Evolutionary conservation across 2,113 vertebrate genomes (phyloP).

Genomic region (Onychostruthus taczanowskii): DNA sequence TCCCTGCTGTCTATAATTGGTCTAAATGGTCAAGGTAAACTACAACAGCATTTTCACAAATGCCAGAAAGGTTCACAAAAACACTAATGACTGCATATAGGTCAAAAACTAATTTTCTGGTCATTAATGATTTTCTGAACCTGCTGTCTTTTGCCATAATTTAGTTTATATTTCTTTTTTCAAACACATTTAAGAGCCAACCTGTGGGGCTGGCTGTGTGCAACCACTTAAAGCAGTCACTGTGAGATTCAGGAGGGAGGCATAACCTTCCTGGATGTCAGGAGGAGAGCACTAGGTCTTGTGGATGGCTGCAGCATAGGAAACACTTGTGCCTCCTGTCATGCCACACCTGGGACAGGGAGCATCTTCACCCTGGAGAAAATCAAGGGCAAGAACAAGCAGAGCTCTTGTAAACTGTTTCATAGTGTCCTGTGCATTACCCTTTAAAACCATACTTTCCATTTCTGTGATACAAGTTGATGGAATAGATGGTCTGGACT

Average conservation of each 20-base stretch:
- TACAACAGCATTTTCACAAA: constrained; percentile 62
- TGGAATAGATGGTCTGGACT: neutral
- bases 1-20: constrained; percentile 68
- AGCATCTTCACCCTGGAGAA: neutral
- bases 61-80: constrained; percentile 72
- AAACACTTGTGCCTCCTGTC: neutral
- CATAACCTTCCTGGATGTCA: neutral
- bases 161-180: constrained; percentile 37
- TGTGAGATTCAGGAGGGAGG: neutral
- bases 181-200: constrained; percentile 2
- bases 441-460: neutral
- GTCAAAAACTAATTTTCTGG: constrained; percentile 75
- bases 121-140: constrained; percentile 74
- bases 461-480: neutral
- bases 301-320: neutral
- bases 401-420: neutral
- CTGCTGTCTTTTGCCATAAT: constrained; percentile 50
- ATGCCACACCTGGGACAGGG: neutral
- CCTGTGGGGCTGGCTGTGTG: constrained; percentile 39
- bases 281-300: neutral
- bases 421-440: neutral
- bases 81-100: constrained; percentile 77
- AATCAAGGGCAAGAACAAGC: neutral
- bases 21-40: constrained; percentile 73
- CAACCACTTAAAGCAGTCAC: constrained; percentile 16